Base-by-base conservation (phyloP, 64 coral and sea anemone species). In the Anthopleura sola region DNA sequence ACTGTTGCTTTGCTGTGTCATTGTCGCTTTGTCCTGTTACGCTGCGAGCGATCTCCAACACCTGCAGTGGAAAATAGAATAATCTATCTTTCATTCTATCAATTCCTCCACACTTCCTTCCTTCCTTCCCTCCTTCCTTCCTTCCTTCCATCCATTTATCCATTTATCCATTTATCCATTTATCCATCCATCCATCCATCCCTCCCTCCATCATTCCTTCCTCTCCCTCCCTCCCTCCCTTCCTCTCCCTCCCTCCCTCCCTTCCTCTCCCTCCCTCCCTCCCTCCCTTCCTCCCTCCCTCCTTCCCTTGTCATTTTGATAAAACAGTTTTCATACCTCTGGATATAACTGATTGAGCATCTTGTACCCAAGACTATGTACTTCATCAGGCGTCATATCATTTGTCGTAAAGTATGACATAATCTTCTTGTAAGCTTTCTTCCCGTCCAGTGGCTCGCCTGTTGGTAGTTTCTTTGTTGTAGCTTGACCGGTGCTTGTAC, bases 341-440 rank as follows among this genome's bases (percentile, higher is more conserved):
- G 88, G 83, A 56, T 98, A 98, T 60, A 98, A 92, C 81, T 89
- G 74, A 23, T 87, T 53, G 8, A 89, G 83, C 92, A 94, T 94
- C 29, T 50, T 71, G 12, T 87, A 51, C 6, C 96, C 96, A 46
- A 98, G 84, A 28, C 85, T 21, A 68, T 91, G 89, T 8, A 91
- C 89, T 80, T 91, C 32, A 36, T 91, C 74, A 5, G 83, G 69
- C 15, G 83, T 86, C 60, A 75, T 86, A 21, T 38, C 62, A 17
- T 62, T 91, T 10, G 89, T 91, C 5, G 89, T 91, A 38, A 91
- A 91, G 64, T 64, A 91, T 16, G 83, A 75, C 83, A 91, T 64
- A 13, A 91, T 91, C 36, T 68, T 78, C 56, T 91, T 54, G 54
- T 91, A 91, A 14, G 89, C 75, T 36, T 80, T 85, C 15, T 66